phyloP scores from a whole-genome alignment of 2,797 vertebrate genomes.

The Scarus forsteni region DNA sequence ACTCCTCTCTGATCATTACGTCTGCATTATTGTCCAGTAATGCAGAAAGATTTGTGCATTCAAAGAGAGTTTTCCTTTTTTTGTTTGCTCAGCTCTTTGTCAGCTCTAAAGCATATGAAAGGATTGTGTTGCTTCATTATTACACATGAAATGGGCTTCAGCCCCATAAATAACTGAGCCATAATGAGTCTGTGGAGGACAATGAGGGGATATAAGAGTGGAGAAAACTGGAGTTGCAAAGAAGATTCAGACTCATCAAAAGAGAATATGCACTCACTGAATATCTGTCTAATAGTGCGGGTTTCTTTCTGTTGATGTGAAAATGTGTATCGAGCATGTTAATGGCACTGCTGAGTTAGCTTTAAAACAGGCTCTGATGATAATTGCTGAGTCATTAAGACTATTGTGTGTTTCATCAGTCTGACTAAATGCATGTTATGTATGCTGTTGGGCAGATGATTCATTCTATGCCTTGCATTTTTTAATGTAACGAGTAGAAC shows the following conservation, averaged over 20 bases:
- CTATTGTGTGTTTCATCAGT: conserved; percentile 42
- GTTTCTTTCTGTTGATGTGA: conserved; percentile 28
- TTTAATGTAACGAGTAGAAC: no score
- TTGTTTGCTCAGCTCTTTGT: conserved; percentile 39
- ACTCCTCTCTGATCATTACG: not conserved
- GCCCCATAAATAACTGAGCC: conserved; percentile 15
- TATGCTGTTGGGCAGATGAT: no score
- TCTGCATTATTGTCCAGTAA: not conserved
- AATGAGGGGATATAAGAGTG: conserved; percentile 14
- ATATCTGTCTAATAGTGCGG: conserved; percentile 54
- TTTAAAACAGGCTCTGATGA: conserved; percentile 42
- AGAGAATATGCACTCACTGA: conserved; percentile 25
- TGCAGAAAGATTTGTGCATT: not conserved
- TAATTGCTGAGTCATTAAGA: conserved; percentile 56
- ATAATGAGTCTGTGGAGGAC: conserved; percentile 31
- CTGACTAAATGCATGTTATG: not conserved
- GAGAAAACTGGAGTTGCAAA: conserved; percentile 36
- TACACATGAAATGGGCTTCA: conserved; percentile 27
- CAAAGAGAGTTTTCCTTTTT: conserved; percentile 21
- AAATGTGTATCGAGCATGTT: conserved; percentile 43
- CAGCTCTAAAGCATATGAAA: conserved; percentile 15
- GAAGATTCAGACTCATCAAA: conserved; percentile 38
- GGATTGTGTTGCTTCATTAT: conserved; percentile 5
- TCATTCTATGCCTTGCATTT: no score
- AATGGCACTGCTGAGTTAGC: conserved; percentile 34